A percentile compares a stretch with the other conserved stretches of the same genome.
These are phyloP conservation scores for Buphagus erythrorhynchus DNA, from an alignment of 2,797 vertebrate species.

Conservation along the genomic window DNA sequence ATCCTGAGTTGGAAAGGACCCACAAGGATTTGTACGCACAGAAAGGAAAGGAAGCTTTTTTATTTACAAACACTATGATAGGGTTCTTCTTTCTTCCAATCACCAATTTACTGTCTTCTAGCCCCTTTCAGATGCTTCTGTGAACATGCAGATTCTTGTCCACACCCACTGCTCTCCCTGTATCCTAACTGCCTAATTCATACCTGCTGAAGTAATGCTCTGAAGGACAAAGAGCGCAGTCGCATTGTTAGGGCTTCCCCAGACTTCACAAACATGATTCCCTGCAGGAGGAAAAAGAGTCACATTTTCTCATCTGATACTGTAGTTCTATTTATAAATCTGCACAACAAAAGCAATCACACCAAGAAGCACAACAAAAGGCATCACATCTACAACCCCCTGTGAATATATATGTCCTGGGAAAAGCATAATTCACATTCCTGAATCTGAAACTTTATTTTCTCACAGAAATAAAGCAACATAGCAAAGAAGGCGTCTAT, in stretches of 20 bases:
- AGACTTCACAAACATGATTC: slow-evolving; percentile 73
- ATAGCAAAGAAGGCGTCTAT: background rate
- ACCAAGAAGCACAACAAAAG: background rate
- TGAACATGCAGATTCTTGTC: background rate
- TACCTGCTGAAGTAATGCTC: slow-evolving; percentile 72
- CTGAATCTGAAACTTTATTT: background rate
- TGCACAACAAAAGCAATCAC: background rate
- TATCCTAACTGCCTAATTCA: background rate
- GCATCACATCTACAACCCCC: background rate
- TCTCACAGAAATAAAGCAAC: background rate
- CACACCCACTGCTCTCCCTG: background rate
- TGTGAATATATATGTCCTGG: background rate
- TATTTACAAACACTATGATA: background rate
- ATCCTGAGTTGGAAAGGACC: background rate
- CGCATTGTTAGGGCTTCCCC: slow-evolving; percentile 71
- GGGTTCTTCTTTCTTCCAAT: background rate
- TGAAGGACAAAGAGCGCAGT: slow-evolving; percentile 69
- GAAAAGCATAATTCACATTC: background rate
- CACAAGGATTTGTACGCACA: background rate
- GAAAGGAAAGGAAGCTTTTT: background rate
- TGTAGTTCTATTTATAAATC: background rate
- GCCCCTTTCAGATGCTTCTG: background rate
- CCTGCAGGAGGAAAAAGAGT: background rate
- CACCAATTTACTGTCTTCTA: background rate
- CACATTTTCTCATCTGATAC: background rate